phyloP scores from a whole-genome alignment of 2,888 invertebrate species.

The Gasteruption jaculator region DNA sequence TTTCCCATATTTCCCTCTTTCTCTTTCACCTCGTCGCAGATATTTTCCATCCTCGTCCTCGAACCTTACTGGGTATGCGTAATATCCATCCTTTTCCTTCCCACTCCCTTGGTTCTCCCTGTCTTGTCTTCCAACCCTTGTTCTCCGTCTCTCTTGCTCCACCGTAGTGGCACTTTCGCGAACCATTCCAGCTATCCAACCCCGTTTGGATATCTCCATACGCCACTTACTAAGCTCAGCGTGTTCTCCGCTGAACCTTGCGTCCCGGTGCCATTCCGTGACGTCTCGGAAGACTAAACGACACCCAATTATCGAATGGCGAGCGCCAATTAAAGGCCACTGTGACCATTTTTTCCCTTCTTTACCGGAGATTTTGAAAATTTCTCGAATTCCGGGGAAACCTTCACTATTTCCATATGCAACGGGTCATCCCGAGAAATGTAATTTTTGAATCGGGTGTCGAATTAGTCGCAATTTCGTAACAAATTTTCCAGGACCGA shows the following conservation, averaged over 20 bases:
- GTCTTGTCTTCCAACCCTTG: constrained; percentile 18
- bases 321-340: too few relatives aligned
- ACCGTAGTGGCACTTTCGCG: constrained; percentile 29
- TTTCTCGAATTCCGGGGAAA: too few relatives aligned
- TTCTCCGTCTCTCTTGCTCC: constrained; percentile 22
- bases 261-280: too few relatives aligned
- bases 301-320: too few relatives aligned
- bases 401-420: too few relatives aligned
- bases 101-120: constrained; percentile 16
- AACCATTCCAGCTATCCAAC: constrained; percentile 35
- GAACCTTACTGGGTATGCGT: constrained; percentile 1
- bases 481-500: too few relatives aligned
- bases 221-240: constrained; percentile 44
- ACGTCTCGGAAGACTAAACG: too few relatives aligned
- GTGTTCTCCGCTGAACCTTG: constrained; percentile 44
- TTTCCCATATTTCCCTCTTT: constrained; percentile 3
- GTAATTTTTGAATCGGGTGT: too few relatives aligned
- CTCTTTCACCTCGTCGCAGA: neutral
- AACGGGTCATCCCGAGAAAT: too few relatives aligned
- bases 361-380: too few relatives aligned
- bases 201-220: constrained; percentile 44
- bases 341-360: too few relatives aligned
- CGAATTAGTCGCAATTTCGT: too few relatives aligned
- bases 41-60: constrained; percentile 5
- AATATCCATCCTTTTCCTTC: constrained; percentile 7